Conservation (phyloP, 2,113 vertebrate species). For the Pelecanoides urinatrix region DNA sequence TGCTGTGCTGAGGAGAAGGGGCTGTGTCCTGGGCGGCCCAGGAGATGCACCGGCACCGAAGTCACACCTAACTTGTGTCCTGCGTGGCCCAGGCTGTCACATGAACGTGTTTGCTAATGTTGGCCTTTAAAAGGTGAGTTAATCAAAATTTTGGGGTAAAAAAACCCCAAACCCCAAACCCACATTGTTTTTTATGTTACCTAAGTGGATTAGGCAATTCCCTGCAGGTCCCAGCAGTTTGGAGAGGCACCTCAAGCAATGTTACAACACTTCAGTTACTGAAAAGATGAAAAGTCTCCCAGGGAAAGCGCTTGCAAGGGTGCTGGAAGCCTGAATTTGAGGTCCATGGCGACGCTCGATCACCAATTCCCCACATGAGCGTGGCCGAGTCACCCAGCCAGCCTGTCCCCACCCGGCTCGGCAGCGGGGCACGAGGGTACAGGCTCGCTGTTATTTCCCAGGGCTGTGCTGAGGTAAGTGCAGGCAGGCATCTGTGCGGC, state of each 20-base stretch:
- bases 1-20: background rate
- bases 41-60: background rate
- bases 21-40: fast-evolving
- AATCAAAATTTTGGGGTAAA: fast-evolving
- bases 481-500: background rate
- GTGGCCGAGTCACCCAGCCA: background rate
- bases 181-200: background rate
- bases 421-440: background rate
- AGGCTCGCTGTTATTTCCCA: background rate
- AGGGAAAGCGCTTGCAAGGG: background rate
- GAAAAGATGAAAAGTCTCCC: background rate
- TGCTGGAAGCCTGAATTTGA: background rate
- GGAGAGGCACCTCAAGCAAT: background rate
- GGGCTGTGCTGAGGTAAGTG: background rate
- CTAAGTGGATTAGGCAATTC: background rate
- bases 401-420: background rate
- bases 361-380: background rate
- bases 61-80: background rate
- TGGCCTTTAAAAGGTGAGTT: background rate
- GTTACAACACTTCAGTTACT: background rate
- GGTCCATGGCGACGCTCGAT: fast-evolving
- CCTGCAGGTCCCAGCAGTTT: background rate
- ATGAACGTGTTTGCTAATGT: background rate
- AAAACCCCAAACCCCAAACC: background rate
- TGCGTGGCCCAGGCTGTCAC: background rate